These are phyloP conservation scores for Mesorhabditis belari DNA, from an alignment of 2,888 invertebrate genomes.

Conservation along the genomic window DNA sequence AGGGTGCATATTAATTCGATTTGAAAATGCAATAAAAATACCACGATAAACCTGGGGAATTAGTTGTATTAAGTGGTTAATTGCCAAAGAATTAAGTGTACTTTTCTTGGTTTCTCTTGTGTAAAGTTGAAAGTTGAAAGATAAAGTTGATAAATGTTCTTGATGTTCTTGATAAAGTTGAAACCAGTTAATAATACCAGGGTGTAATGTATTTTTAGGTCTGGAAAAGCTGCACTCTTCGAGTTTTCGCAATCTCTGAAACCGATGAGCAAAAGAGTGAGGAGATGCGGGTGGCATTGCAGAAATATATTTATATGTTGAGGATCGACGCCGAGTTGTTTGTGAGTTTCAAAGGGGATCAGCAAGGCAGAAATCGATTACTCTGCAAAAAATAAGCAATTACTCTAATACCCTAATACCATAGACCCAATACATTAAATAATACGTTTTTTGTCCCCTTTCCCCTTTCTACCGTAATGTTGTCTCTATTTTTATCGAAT, in stretches of 20 bases:
- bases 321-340: constrained; percentile 78
- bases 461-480: too few relatives aligned
- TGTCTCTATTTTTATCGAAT: too few relatives aligned
- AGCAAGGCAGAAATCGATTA: neutral
- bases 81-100: too few relatives aligned
- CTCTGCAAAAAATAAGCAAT: neutral
- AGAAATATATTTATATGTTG: constrained; percentile 92
- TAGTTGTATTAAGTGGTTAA: too few relatives aligned
- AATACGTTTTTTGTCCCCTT: too few relatives aligned
- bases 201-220: constrained; percentile 30
- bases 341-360: constrained; percentile 21
- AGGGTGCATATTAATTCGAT: too few relatives aligned
- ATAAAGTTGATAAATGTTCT: too few relatives aligned
- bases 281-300: constrained; percentile 89
- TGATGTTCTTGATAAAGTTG: neutral
- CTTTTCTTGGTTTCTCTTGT: too few relatives aligned
- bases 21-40: too few relatives aligned
- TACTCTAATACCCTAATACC: neutral
- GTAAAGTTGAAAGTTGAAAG: too few relatives aligned
- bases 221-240: constrained; percentile 96
- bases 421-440: neutral
- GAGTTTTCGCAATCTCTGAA: constrained; percentile 98
- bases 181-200: neutral
- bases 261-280: constrained; percentile 66
- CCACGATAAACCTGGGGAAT: too few relatives aligned